A percentile compares a stretch with the other conserved stretches of the same genome.
Evolutionary conservation across 2,888 invertebrate genomes (phyloP).

Genomic region (Colletes collaris): DNA sequence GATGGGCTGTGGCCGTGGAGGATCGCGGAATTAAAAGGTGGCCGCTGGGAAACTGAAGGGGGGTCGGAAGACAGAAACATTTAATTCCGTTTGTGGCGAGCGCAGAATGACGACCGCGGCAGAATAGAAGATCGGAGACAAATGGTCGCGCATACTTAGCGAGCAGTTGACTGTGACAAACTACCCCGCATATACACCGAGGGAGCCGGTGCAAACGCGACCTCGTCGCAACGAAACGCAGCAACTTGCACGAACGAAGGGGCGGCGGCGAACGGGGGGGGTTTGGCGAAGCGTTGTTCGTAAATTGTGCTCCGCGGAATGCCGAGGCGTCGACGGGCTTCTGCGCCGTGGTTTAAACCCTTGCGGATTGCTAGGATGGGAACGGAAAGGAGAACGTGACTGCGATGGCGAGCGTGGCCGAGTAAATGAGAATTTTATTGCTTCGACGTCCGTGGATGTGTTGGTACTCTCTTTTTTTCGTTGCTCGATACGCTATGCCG

Average conservation of each 20-base stretch:
- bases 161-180: constrained; percentile 81
- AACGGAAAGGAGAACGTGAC: constrained; percentile 39
- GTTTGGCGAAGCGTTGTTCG: constrained; percentile 26
- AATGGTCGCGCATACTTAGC: constrained; percentile 81
- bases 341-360: constrained; percentile 49
- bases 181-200: constrained; percentile 65
- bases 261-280: neutral
- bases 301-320: constrained; percentile 49
- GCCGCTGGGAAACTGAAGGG: constrained; percentile 1
- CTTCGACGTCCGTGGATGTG: constrained; percentile 15
- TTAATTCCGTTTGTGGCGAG: constrained; percentile 71
- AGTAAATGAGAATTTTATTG: constrained; percentile 32
- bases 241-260: constrained; percentile 7
- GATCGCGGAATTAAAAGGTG: neutral
- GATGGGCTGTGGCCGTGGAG: neutral
- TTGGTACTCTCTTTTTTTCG: neutral
- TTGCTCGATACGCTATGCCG: neutral
- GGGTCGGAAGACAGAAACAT: constrained; percentile 52
- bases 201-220: constrained; percentile 28
- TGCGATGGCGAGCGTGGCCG: constrained; percentile 19
- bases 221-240: constrained; percentile 22
- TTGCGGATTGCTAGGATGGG: constrained; percentile 42
- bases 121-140: constrained; percentile 78
- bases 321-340: constrained; percentile 42
- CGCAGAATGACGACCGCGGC: constrained; percentile 70